Evolutionary conservation across 2,888 invertebrate species (phyloP).

Genomic region (Lithophane semibrunnea): DNA sequence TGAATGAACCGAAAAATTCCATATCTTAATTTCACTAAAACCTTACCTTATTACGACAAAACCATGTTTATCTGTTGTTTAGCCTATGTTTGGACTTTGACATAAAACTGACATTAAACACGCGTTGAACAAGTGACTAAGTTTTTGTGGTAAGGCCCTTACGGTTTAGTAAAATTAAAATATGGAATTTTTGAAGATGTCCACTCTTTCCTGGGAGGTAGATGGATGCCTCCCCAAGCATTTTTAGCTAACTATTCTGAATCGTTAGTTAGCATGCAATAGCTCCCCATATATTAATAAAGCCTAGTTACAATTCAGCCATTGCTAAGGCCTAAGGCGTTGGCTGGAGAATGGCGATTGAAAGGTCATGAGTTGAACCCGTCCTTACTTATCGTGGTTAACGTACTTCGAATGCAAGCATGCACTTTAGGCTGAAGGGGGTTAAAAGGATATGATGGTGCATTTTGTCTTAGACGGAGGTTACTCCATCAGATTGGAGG

Average conservation of each 20-base stretch:
- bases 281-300: constrained; percentile 3
- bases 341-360: constrained; percentile 44
- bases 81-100: too few species aligned
- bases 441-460: constrained; percentile 13
- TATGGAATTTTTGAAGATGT: not conserved
- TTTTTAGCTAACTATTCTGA: not conserved
- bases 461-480: not conserved
- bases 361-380: constrained; percentile 54
- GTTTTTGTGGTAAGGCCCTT: too few species aligned
- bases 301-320: constrained; percentile 23
- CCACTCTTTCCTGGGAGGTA: not conserved
- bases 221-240: not conserved
- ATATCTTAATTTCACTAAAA: too few species aligned
- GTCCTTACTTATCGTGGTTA: constrained; percentile 35
- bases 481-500: not conserved
- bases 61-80: too few species aligned
- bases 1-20: not conserved
- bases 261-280: not conserved
- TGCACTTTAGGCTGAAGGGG: constrained; percentile 13
- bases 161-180: too few species aligned
- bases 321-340: constrained; percentile 37
- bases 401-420: constrained; percentile 28
- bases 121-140: too few species aligned
- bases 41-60: too few species aligned
- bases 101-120: too few species aligned